Evolutionary conservation across 2,888 invertebrate species (phyloP).

Genomic region (Odontocerum albicorne): DNA sequence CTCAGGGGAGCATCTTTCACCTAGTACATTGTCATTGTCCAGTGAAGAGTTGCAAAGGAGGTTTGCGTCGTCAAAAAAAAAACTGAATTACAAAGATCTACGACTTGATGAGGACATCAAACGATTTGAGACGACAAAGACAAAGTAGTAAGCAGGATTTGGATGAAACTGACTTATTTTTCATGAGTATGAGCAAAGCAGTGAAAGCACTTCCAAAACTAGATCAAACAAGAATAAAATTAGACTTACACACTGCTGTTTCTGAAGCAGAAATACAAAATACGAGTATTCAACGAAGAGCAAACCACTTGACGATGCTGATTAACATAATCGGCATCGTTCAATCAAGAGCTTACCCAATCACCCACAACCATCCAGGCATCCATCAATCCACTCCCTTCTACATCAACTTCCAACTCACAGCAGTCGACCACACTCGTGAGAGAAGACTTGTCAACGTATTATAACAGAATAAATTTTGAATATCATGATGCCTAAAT

Average conservation of each 20-base stretch:
- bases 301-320: constrained; percentile 27
- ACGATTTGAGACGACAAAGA: constrained; percentile 29
- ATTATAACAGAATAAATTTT: too few relatives aligned
- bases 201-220: constrained; percentile 38
- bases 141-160: constrained; percentile 32
- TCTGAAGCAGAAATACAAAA: constrained; percentile 37
- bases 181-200: constrained; percentile 39
- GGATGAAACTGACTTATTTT: constrained; percentile 38
- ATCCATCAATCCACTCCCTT: not conserved
- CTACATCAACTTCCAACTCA: not conserved
- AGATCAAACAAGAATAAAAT: constrained; percentile 39
- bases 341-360: not conserved
- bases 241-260: constrained; percentile 38
- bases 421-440: not conserved
- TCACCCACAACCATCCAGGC: not conserved
- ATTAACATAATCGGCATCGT: too few relatives aligned
- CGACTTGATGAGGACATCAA: constrained; percentile 35
- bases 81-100: constrained; percentile 27
- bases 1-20: not conserved
- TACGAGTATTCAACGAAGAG: constrained; percentile 24
- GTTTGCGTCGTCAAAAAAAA: constrained; percentile 1
- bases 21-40: not conserved
- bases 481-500: constrained; percentile 41
- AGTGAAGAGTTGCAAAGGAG: not conserved
- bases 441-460: not conserved